Evolutionary conservation across 2,888 invertebrate genomes (phyloP).

Genomic region (Orchesella flavescens): DNA sequence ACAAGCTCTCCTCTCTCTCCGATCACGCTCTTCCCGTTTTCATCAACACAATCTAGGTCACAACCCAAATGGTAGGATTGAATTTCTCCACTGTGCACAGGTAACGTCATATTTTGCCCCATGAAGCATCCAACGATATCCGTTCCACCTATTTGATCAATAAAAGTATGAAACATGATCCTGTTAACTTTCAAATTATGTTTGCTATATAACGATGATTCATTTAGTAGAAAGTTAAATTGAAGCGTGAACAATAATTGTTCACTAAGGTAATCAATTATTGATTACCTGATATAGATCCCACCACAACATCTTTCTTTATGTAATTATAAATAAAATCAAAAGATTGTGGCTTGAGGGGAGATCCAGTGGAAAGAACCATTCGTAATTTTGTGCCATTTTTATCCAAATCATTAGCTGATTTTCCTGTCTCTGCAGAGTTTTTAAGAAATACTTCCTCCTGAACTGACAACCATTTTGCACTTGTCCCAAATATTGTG

Average conservation of each 20-base stretch:
- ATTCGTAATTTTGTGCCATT: slow-evolving; percentile 75
- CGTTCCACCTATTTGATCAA: slow-evolving; percentile 75
- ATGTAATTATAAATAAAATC: slow-evolving; percentile 77
- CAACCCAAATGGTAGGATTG: slow-evolving; percentile 77
- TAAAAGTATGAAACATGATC: not conserved
- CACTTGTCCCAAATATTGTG: slow-evolving; percentile 77
- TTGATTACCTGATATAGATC: slow-evolving; percentile 75
- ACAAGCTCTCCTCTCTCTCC: slow-evolving; percentile 77
- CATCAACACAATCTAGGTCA: slow-evolving; percentile 76
- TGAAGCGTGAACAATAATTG: no score
- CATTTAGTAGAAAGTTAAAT: no score
- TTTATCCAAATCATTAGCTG: slow-evolving; percentile 72
- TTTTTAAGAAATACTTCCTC: slow-evolving; percentile 75
- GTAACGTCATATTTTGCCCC: slow-evolving; percentile 76
- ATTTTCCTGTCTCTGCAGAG: slow-evolving; percentile 6
- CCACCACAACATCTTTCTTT: slow-evolving; percentile 75
- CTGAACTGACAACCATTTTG: slow-evolving; percentile 77
- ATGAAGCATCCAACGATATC: slow-evolving; percentile 78
- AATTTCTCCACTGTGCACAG: slow-evolving; percentile 77
- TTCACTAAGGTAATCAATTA: not conserved
- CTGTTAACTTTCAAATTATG: no score
- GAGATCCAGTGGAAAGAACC: slow-evolving; percentile 77
- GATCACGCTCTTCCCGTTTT: slow-evolving; percentile 75
- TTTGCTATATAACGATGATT: not conserved
- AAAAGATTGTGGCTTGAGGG: slow-evolving; percentile 76